Evolutionary conservation across 2,113 vertebrate species (phyloP).

Genomic region (Narcine bancroftii): DNA sequence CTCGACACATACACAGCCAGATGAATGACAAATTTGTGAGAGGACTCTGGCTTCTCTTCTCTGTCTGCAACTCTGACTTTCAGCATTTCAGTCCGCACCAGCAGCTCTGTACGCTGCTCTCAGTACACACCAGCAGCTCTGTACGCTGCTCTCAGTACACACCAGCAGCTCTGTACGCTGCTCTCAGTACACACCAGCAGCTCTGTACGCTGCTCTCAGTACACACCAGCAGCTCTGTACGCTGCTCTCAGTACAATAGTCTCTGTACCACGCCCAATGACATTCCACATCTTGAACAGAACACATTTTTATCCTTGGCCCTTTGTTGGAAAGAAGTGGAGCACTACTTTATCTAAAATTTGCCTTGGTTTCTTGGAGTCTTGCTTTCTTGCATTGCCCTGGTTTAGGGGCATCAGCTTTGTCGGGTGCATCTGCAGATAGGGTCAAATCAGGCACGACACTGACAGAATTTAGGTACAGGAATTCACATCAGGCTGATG

Average conservation of each 20-base stretch:
- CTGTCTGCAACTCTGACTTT: constrained; percentile 50
- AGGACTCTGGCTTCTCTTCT: constrained; percentile 49
- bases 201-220: too few relatives aligned
- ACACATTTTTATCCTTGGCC: constrained; percentile 12
- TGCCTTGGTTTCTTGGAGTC: constrained; percentile 38
- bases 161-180: constrained; percentile 53
- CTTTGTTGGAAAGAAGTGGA: constrained; percentile 45
- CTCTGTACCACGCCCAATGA: constrained; percentile 53
- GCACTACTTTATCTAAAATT: constrained; percentile 41
- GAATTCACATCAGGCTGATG: neutral
- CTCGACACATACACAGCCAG: constrained; percentile 40
- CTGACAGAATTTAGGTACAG: neutral
- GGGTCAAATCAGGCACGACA: neutral
- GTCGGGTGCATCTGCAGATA: neutral
- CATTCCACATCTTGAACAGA: constrained; percentile 50
- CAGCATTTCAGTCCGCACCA: constrained; percentile 52
- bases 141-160: constrained; percentile 47
- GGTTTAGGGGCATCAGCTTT: neutral
- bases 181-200: constrained; percentile 32
- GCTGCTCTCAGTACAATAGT: constrained; percentile 40
- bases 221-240: constrained; percentile 56
- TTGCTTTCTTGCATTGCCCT: neutral
- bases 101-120: constrained; percentile 49
- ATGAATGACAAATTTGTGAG: constrained; percentile 50
- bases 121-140: constrained; percentile 52